Conservation (phyloP, 2,113 vertebrate species). For the Osmerus eperlanus region DNA sequence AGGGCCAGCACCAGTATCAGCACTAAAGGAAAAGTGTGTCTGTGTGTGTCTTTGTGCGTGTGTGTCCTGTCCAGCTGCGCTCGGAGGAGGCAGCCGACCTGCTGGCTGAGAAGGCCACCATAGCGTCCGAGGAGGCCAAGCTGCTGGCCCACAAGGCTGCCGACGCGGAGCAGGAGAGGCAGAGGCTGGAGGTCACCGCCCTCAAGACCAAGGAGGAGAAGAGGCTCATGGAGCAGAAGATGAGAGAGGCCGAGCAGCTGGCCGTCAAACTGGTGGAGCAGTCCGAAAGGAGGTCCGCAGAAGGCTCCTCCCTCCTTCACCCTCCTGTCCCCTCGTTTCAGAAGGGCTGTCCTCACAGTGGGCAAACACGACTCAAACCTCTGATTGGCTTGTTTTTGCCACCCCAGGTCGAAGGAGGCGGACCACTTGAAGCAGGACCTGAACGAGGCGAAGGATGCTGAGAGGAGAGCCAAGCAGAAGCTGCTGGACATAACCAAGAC, state of each 20-base stretch:
- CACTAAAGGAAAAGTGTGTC: not conserved
- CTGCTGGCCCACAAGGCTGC: constrained; percentile 89
- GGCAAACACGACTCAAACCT: too few relatives aligned
- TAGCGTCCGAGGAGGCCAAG: constrained; percentile 90
- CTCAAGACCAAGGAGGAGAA: constrained; percentile 91
- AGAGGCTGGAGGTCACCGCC: constrained; percentile 85
- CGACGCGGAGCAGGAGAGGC: constrained; percentile 87
- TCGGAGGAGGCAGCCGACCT: constrained; percentile 90
- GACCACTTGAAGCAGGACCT: constrained; percentile 90
- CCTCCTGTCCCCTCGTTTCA: not conserved
- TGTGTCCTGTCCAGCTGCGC: constrained; percentile 68
- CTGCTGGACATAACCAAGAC: constrained; percentile 82
- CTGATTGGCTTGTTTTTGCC: too few relatives aligned
- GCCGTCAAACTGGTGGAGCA: constrained; percentile 90
- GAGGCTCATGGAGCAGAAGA: constrained; percentile 91
- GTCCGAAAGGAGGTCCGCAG: constrained; percentile 81
- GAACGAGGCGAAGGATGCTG: constrained; percentile 85
- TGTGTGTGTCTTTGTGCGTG: constrained; percentile 2
- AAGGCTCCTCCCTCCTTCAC: not conserved
- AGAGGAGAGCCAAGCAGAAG: constrained; percentile 83
- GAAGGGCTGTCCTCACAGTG: too few relatives aligned
- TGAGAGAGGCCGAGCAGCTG: constrained; percentile 88
- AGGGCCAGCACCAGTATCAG: not conserved
- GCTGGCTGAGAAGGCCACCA: constrained; percentile 91
- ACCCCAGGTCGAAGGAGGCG: constrained; percentile 82